These are phyloP conservation scores for Drosophila guanche DNA, from an alignment of 1,140 invertebrate genomes.

Conservation along the genomic window DNA sequence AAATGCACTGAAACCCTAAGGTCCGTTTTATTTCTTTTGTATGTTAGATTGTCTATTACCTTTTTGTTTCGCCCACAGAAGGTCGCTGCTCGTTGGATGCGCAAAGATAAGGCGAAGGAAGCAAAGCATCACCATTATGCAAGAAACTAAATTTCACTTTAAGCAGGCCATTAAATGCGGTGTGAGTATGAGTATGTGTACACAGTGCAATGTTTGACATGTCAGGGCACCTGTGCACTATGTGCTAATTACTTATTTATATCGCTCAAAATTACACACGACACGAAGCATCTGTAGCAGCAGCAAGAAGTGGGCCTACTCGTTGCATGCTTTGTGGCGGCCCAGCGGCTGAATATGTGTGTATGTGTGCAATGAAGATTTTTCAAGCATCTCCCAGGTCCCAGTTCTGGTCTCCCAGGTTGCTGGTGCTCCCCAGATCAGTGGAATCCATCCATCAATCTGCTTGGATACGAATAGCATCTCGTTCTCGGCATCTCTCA, in stretches of 20 bases:
- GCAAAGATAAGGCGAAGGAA: conserved; percentile 11
- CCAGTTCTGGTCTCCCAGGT: not conserved
- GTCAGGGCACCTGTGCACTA: conserved; percentile 44
- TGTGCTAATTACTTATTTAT: conserved; percentile 68
- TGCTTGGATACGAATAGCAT: conserved; percentile 19
- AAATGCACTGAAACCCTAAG: conserved; percentile 8
- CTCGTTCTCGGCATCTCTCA: conserved; percentile 27
- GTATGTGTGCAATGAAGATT: conserved; percentile 18
- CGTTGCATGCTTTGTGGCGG: conserved; percentile 33
- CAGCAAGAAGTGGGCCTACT: conserved; percentile 15
- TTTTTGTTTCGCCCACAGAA: conserved; percentile 9
- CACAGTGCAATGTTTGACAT: conserved; percentile 18
- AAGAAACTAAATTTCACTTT: conserved; percentile 43
- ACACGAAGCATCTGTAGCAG: conserved; percentile 16
- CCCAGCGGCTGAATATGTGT: conserved; percentile 18
- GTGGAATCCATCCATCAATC: conserved; percentile 25
- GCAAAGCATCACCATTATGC: conserved; percentile 39
- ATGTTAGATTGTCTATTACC: not conserved
- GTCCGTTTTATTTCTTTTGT: conserved; percentile 1
- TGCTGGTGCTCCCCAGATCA: conserved; percentile 24
- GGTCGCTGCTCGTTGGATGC: conserved; percentile 32
- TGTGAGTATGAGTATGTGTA: not conserved
- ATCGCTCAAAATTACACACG: conserved; percentile 42
- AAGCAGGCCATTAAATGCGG: conserved; percentile 49
- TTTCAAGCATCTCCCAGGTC: not conserved